These are phyloP conservation scores for Serripes groenlandicus DNA, from an alignment of 2,888 invertebrate genomes.

Conservation along the genomic window DNA sequence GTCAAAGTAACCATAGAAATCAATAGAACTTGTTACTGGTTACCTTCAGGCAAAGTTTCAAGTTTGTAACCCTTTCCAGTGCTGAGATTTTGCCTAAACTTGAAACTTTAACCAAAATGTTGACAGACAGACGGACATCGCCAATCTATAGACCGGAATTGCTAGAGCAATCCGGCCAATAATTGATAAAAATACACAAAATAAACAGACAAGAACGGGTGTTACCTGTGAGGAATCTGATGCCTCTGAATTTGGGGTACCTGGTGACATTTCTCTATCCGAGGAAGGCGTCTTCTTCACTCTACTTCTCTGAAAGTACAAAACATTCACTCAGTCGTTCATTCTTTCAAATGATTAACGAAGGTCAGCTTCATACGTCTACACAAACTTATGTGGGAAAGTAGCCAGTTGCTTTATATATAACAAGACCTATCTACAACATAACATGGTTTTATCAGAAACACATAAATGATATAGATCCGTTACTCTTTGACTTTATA, in stretches of 20 bases:
- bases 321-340: background rate
- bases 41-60: too few species aligned
- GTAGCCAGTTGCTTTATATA: background rate
- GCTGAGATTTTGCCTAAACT: too few species aligned
- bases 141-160: too few species aligned
- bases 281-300: slow-evolving; percentile 33
- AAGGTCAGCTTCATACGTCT: background rate
- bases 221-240: slow-evolving; percentile 62
- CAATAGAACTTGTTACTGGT: too few species aligned
- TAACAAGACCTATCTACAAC: background rate
- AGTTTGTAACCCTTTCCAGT: too few species aligned
- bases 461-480: background rate
- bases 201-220: too few species aligned
- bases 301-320: background rate
- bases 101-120: too few species aligned
- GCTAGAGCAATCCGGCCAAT: too few species aligned
- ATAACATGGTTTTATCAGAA: background rate
- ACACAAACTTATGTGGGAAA: background rate
- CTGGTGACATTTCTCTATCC: slow-evolving; percentile 56
- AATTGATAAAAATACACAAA: too few species aligned
- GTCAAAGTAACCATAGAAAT: too few species aligned
- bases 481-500: too few species aligned
- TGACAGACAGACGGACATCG: too few species aligned
- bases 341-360: background rate
- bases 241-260: slow-evolving; percentile 58